These are phyloP conservation scores for Cephus spinipes DNA, from an alignment of 2,888 invertebrate genomes.

Conservation along the genomic window DNA sequence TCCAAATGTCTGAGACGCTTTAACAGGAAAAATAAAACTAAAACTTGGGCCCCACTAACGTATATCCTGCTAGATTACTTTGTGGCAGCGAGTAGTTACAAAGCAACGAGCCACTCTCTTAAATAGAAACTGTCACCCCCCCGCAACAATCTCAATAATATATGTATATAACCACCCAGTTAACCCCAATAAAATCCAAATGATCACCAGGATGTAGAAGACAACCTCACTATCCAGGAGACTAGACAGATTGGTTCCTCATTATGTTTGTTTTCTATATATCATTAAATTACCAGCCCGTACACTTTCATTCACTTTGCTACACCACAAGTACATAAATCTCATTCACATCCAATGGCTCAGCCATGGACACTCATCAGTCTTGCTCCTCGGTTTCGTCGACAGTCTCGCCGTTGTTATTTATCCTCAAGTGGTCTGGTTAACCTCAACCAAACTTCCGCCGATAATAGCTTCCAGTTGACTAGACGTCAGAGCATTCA, in stretches of 20 bases:
- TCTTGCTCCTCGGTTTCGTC: not conserved
- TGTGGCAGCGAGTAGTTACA: not conserved
- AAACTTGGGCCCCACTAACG: not conserved
- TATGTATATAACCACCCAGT: not conserved
- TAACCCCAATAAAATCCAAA: not conserved
- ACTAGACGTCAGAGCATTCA: conserved; percentile 47
- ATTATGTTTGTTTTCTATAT: not conserved
- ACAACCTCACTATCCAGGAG: not conserved
- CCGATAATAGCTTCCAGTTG: conserved; percentile 55
- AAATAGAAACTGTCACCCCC: not conserved
- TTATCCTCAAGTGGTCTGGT: not conserved
- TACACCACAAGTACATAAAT: not conserved
- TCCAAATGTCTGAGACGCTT: not conserved
- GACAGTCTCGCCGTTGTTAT: not conserved
- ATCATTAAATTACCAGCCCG: not conserved
- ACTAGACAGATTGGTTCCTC: not conserved
- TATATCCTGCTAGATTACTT: not conserved
- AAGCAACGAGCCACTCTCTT: not conserved
- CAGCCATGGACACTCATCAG: not conserved
- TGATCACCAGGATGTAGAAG: not conserved
- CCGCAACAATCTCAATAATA: not conserved
- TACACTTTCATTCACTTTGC: not conserved
- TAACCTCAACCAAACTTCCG: conserved; percentile 20
- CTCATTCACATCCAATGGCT: not conserved
- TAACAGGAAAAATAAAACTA: not conserved